Conservation (phyloP, 2,888 invertebrate species). For the Enoplolaimus lenunculus region DNA sequence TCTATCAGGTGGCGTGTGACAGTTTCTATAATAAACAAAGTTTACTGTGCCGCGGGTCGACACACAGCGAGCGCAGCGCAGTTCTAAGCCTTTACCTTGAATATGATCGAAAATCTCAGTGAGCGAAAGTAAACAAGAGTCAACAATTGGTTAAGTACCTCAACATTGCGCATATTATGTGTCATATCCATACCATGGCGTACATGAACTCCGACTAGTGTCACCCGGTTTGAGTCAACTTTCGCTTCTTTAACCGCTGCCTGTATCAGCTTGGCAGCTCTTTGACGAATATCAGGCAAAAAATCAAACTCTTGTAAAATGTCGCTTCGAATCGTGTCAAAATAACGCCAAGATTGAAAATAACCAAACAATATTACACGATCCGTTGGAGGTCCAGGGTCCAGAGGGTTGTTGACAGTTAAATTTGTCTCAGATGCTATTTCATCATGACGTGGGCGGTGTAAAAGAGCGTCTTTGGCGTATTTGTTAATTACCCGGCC, state of each 20-base stretch:
- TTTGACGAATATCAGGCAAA: slow-evolving; percentile 19
- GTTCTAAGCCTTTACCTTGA: too few species aligned
- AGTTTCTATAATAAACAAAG: too few species aligned
- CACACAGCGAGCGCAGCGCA: too few species aligned
- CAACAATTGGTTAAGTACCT: too few species aligned
- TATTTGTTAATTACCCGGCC: not conserved
- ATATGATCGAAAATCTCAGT: too few species aligned
- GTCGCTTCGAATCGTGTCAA: slow-evolving; percentile 17
- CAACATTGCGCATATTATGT: slow-evolving; percentile 31
- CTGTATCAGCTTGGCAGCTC: not conserved
- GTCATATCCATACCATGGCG: slow-evolving; percentile 42
- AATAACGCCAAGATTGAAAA: slow-evolving; percentile 32
- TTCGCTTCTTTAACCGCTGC: slow-evolving; percentile 9
- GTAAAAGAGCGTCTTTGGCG: not conserved
- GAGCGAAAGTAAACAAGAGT: too few species aligned
- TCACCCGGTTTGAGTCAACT: not conserved
- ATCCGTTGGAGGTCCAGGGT: not conserved
- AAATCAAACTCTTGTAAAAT: slow-evolving; percentile 26
- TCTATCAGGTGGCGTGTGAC: too few species aligned
- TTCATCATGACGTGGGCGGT: not conserved
- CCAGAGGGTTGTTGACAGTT: not conserved
- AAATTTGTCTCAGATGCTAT: not conserved
- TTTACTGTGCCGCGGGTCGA: too few species aligned
- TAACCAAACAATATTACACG: slow-evolving; percentile 27
- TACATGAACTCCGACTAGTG: slow-evolving; percentile 40